These are phyloP conservation scores for Cryptoblepharus egeriae DNA, from an alignment of 2,797 vertebrate species.

Conservation along the genomic window DNA sequence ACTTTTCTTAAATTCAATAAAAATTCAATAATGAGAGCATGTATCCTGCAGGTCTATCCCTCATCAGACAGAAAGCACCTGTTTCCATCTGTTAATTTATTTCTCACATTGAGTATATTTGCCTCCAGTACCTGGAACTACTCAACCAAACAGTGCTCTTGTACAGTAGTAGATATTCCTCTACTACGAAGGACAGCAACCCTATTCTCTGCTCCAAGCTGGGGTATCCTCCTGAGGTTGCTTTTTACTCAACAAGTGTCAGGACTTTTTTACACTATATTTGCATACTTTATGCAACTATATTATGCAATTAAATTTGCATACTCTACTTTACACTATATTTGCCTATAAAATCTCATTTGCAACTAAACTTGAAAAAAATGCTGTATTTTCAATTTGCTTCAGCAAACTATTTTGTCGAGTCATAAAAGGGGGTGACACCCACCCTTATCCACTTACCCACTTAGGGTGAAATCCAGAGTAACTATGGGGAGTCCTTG, in stretches of 20 bases:
- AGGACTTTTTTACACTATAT: no score
- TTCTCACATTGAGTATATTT: slow-evolving; percentile 13
- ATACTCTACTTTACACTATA: no score
- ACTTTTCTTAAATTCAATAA: neutral
- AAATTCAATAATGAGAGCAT: neutral
- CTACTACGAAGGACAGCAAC: neutral
- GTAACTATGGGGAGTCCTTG: no score
- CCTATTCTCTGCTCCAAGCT: neutral
- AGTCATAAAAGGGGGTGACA: slow-evolving; percentile 2
- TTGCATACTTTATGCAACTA: no score
- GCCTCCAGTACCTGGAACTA: neutral
- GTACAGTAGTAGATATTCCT: neutral
- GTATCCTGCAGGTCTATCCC: neutral
- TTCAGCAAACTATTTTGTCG: slow-evolving; percentile 25
- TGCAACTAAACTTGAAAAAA: slow-evolving; percentile 20
- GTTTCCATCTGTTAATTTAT: neutral
- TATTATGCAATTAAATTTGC: no score
- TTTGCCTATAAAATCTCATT: slow-evolving; percentile 4
- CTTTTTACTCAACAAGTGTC: neutral
- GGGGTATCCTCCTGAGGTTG: neutral
- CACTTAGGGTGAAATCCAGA: slow-evolving; percentile 47
- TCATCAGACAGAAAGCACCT: neutral
- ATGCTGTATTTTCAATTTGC: neutral
- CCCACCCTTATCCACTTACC: slow-evolving; percentile 13
- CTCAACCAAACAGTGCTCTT: neutral